Base-by-base conservation (phyloP, 1,140 invertebrate genomes). In the Xylocopa sonorina region DNA sequence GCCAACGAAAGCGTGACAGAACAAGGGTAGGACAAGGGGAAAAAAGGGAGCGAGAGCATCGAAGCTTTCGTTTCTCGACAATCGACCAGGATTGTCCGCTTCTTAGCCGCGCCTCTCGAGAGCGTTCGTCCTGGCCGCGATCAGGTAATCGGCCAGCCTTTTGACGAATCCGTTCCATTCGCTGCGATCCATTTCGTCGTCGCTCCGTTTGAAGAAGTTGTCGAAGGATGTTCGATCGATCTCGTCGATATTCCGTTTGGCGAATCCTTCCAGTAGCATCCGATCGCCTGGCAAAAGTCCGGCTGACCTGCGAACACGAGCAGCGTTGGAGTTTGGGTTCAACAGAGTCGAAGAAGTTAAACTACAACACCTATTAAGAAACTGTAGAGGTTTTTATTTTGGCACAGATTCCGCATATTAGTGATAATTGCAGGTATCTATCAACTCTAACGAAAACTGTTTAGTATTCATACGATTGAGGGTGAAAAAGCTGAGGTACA, bases 171-270 rank as follows among this genome's bases (percentile, higher is more conserved):
- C 87, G 29, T 62, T 69, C 63, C 88, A 92, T 27, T 89, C 91
- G 18, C 91, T 92, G 82, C 92, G 90, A 86, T 94, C 94, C 68
- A 94, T 94, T 88, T 94, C 94, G 77, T 95, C 94, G 75, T 95
- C 93, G 85, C 94, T 94, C 53, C 93, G 91, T 74, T 94, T 95
- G 57, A 94, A 94, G 83, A 95, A 94, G 7, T 92, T 93, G n/a
- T 93, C 92, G 82, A 95, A 95, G 41, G 94, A 94, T 78, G 93
- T 93, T 50, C 94, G 90, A 88, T 95, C 94, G 78, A 95, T 95
- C 83, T 95, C 95, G 80, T 95, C 93, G 41, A 95, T 94, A 75
- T 95, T 93, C 84, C 94, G 91, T 88, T 95, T 95, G 41, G 85
- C 90, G 72, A 93, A 92, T 29, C 79, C 71, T 27, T 88, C 32